Conservation (phyloP, 2,797 vertebrate species). For the Lates japonicus region DNA sequence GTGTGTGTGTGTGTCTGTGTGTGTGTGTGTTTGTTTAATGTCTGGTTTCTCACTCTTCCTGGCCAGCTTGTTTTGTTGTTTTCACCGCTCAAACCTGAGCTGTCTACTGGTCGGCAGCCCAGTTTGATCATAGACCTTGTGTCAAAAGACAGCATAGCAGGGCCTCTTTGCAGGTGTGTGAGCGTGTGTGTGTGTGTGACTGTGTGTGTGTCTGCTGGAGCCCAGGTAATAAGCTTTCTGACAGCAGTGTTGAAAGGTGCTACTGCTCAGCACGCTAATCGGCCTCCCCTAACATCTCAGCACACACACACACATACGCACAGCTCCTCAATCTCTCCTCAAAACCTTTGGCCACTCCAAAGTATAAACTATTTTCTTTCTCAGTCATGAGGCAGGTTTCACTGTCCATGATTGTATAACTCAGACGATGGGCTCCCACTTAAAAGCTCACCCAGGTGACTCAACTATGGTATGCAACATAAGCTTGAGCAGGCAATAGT, state of each 20-base stretch:
- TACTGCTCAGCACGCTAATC: slow-evolving; percentile 81
- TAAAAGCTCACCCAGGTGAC: slow-evolving; percentile 53
- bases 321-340: slow-evolving; percentile 45
- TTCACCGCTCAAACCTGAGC: slow-evolving; percentile 53
- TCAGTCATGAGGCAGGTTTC: slow-evolving; percentile 30
- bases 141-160: slow-evolving; percentile 69
- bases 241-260: slow-evolving; percentile 85
- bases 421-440: slow-evolving; percentile 43
- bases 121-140: slow-evolving; percentile 66
- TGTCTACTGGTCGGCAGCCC: slow-evolving; percentile 58
- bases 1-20: slow-evolving; percentile 34
- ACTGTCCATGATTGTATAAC: slow-evolving; percentile 51
- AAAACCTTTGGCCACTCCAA: slow-evolving; percentile 27
- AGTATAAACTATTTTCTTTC: slow-evolving; percentile 50
- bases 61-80: slow-evolving; percentile 31
- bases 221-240: slow-evolving; percentile 83
- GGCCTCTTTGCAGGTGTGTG: slow-evolving; percentile 52
- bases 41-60: slow-evolving; percentile 34
- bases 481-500: slow-evolving; percentile 30
- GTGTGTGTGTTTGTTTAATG: slow-evolving; percentile 31
- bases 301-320: slow-evolving; percentile 45
- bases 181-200: slow-evolving; percentile 24
- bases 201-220: slow-evolving; percentile 56
- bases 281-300: too few species aligned
- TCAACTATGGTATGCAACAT: slow-evolving; percentile 46